phyloP scores from a whole-genome alignment of 2,113 vertebrate species.

The Oxyruncus cristatus region DNA sequence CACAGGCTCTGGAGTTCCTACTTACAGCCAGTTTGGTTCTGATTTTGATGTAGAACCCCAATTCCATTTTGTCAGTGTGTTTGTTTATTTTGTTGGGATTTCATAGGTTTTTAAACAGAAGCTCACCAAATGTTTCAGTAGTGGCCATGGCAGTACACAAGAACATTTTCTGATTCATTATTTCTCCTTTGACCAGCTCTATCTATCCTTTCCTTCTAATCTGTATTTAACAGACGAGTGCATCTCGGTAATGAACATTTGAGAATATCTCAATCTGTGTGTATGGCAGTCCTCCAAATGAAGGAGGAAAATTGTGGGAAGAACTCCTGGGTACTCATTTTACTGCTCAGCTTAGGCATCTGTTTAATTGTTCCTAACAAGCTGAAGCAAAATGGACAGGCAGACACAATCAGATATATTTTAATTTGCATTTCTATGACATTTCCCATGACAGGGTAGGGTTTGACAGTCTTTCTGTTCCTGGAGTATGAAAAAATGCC shows the following conservation, averaged over 20 bases:
- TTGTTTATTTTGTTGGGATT: constrained; percentile 21
- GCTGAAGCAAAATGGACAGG: constrained; percentile 29
- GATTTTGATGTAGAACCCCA: not conserved
- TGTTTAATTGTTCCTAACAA: constrained; percentile 45
- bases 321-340: constrained; percentile 19
- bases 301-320: not conserved
- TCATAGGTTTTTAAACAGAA: not conserved
- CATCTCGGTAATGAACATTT: not conserved
- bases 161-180: not conserved
- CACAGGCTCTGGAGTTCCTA: not conserved
- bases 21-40: not conserved
- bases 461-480: not conserved
- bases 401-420: not conserved
- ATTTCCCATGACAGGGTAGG: not conserved
- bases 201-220: not conserved
- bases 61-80: not conserved
- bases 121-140: not conserved
- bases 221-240: constrained; percentile 28
- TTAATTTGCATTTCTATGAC: not conserved
- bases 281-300: constrained; percentile 23
- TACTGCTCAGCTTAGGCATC: constrained; percentile 28
- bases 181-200: not conserved
- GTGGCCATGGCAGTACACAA: not conserved
- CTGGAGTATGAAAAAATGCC: not conserved
- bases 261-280: constrained; percentile 2